Base-by-base conservation (phyloP, 2,888 invertebrate genomes). In the Harpalus rubripes region DNA sequence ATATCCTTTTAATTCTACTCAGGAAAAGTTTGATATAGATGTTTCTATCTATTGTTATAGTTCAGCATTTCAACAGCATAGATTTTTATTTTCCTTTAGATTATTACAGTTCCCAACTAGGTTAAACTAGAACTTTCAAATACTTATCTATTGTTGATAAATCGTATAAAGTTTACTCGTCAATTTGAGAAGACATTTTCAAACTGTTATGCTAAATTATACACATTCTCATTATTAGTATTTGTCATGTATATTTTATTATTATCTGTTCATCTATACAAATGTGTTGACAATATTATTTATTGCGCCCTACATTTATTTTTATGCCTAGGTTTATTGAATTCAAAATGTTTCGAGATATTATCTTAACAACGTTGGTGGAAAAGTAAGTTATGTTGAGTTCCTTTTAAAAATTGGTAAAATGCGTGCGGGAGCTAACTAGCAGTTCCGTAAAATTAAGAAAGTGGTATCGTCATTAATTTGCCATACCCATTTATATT, bases 61-160 rank as follows among this genome's bases (percentile, higher is more conserved):
- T 59, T 26, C 39, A 68, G 32, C 26, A 26, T 39, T 68, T 41
- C 32, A 7, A n/a, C 32, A 8, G 32, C 15, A 68, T 68, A 39
- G 39, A 63, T 39, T 68, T 68, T 68, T 68, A 68, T 68, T 68
- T 68, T 22, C 26, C 12, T 63, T 63, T 63, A 63, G 18, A 63
- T 63, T 63, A 63, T 63, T 63, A 63, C 12, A 68, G 39, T 74
- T 74, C 7, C 1, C 7, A 74, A 74, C 74, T 74, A 18, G 74
- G 74, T 74, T 74, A 74, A 74, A 74, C 74, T 74, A 16, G 16
- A 74, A 74, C 18, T 74, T 74, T 52, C 52, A 74, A 74, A 74
- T 74, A n/a, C n/a, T n/a, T n/a, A 74, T 74, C 74, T 74, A 74
- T 74, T 74, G 56, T 74, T 52, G 74, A 74, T 44, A 74, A 18